Evolutionary conservation across 2,113 vertebrate species (phyloP), one percentile per base, ranked within the genome.

Genomic region (Sphyrna mokarran): DNA sequence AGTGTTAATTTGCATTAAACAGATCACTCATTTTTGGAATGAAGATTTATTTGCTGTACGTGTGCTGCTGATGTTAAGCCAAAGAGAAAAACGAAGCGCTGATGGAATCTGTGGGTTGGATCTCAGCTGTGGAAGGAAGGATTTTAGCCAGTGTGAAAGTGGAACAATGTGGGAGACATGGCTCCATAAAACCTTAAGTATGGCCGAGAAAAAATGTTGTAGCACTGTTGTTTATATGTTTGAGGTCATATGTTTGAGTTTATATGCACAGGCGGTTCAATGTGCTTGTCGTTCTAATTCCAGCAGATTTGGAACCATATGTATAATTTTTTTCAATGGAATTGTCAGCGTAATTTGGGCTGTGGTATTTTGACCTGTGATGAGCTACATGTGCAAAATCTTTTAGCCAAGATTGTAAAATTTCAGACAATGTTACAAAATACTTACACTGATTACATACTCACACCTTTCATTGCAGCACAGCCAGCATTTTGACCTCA

Each of bases 81-180:
- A 91, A 20, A 91, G 54, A 63, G 14, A 61, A 91, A 91, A 33
- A 91, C 14, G 87, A 91, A 63, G 58, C 14, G 29, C 87, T 91
- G 87, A 91, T 91, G 87, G 58, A 91, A 91, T 91, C 87, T 91
- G 85, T 87, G 87, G 29, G 58, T 58, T 91, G 87, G 26, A 14
- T 63, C 87, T 61, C 29, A 16, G 63, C 29, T 63, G 14, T 63
- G 29, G 87, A 63, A 18, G 87, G 54, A 91, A 63, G 58, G 29
- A 63, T 91, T 63, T 91, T 58, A 63, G 87, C 87, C 87, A 63
- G 58, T 61, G 58, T 91, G 58, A 29, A 91, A 91, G 14, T 63
- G 87, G 87, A 91, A 91, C 54, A 91, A 63, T 91, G 87, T 91
- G 87, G 87, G 58, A 91, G 58, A 58, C 33, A 91, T n/a, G 14